Base-by-base conservation (phyloP, 2,113 vertebrate species). In the Elgaria multicarinata region DNA sequence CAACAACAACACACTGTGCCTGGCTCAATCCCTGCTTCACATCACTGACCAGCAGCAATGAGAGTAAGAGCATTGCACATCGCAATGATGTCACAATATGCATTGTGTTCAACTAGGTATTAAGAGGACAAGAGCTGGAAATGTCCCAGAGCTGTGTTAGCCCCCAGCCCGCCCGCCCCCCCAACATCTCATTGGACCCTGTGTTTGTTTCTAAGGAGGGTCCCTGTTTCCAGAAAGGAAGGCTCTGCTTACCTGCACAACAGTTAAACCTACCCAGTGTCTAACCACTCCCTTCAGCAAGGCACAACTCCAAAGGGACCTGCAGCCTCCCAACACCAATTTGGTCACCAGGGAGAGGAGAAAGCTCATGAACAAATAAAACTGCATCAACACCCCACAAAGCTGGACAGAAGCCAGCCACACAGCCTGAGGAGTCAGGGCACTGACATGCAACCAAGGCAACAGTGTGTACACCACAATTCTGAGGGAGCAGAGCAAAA, bases 91-190 rank as follows among this genome's bases (percentile, higher is more conserved):
- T 83, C 81, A 83, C 24, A 82, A 64, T 16, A 13, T 3, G 12
- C 9, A 62, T 50, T 81, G 53, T 82, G 22, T 36, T 39, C 79
- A 24, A 16, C 9, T 26, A 46, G 81, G 8, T 46, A 79, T 20
- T 79, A 44, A 55, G 46, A 79, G 50, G 44, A 78, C 12, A 10
- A 39, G 58, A 26, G 55, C 58, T 26, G 58, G 26, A 14, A 42
- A 1, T 13, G 24, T 4, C 13, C 2, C 26, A 33, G 3, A 13
- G 6, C 36, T 39, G 36, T 14, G 7, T 4, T 14, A 6, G 8
- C n/a, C 36, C 36, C 72, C 2, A 14, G 16, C 16, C 33, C n/a
- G n/a, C n/a, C n/a, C n/a, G n/a, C n/a, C 33, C 71, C 33, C 14
- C 1, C 5, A 14, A 16, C 71, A 3, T 18, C n/a, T 14, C 2